Percentiles rank a stretch among this genome's conserved stretches.
These are phyloP conservation scores for Glyphotaelius pellucidus DNA, from an alignment of 2,888 invertebrate genomes.

Conservation along the genomic window DNA sequence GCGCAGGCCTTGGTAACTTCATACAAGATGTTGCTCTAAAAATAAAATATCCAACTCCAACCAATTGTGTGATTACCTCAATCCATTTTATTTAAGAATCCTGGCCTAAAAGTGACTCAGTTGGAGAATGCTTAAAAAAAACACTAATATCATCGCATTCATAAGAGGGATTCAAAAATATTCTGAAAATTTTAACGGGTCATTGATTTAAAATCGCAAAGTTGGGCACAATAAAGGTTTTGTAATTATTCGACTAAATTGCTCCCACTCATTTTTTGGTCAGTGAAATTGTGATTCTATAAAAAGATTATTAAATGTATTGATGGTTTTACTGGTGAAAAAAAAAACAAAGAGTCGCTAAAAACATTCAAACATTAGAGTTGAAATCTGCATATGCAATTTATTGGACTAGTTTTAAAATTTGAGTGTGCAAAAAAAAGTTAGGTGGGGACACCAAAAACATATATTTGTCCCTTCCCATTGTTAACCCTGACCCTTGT, in stretches of 20 bases:
- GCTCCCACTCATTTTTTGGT: constrained; percentile 58
- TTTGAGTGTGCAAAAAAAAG: not conserved
- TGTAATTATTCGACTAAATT: constrained; percentile 39
- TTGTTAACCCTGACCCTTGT: not conserved
- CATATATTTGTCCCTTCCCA: not conserved
- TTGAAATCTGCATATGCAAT: too few relatives aligned
- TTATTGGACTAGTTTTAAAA: not conserved
- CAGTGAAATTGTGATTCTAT: constrained; percentile 44
- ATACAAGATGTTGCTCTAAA: constrained; percentile 24
- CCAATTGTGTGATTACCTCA: not conserved
- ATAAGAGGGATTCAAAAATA: not conserved
- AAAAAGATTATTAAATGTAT: not conserved
- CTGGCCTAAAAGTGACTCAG: not conserved
- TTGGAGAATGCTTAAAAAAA: not conserved
- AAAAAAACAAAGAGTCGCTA: not conserved
- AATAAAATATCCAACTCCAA: not conserved
- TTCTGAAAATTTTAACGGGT: not conserved
- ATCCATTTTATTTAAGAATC: not conserved
- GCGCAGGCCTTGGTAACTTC: constrained; percentile 22
- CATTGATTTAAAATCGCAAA: not conserved
- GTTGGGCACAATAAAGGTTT: constrained; percentile 6
- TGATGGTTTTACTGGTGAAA: not conserved
- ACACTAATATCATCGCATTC: not conserved
- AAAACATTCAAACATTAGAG: too few relatives aligned
- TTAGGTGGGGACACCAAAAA: not conserved